Percentiles rank a stretch among this genome's conserved stretches.
These are phyloP conservation scores for Aphidoletes aphidimyza DNA, from an alignment of 2,888 invertebrate genomes.

Conservation along the genomic window DNA sequence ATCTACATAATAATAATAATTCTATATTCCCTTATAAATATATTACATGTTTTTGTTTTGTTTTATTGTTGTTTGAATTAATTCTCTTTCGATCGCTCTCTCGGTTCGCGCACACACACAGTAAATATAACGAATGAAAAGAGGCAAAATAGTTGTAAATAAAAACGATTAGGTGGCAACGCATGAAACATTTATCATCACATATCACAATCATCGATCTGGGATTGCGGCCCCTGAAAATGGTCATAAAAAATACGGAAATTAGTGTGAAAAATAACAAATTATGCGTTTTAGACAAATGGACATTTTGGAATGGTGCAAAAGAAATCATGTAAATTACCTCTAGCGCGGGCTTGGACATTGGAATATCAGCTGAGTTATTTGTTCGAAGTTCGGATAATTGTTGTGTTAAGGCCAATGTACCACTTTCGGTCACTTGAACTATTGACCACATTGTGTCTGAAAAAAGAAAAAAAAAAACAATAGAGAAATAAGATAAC, in stretches of 20 bases:
- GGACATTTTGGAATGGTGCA: too few species aligned
- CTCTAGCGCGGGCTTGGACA: slow-evolving; percentile 12
- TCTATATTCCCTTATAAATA: neutral
- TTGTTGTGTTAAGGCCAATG: slow-evolving; percentile 84
- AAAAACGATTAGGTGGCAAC: slow-evolving; percentile 7
- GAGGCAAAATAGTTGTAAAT: slow-evolving; percentile 19
- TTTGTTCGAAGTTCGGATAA: slow-evolving; percentile 62
- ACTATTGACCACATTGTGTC: slow-evolving; percentile 74
- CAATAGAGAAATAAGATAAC: neutral
- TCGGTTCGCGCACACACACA: too few species aligned
- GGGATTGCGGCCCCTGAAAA: slow-evolving; percentile 39
- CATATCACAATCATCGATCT: slow-evolving; percentile 53
- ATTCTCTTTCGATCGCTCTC: too few species aligned
- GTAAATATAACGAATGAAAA: slow-evolving; percentile 14
- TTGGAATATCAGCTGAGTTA: slow-evolving; percentile 4
- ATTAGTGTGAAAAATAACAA: too few species aligned
- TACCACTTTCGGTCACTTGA: slow-evolving; percentile 82
- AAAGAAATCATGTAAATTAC: neutral
- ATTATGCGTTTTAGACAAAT: neutral
- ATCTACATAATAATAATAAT: neutral
- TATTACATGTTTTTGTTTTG: slow-evolving; percentile 9
- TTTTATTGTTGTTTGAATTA: too few species aligned
- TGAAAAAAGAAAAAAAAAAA: slow-evolving; percentile 63
- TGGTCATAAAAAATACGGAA: neutral
- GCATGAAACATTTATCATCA: slow-evolving; percentile 39